Evolutionary conservation across 2,888 invertebrate genomes (phyloP).

Genomic region (Lacanobia wlatinum): DNA sequence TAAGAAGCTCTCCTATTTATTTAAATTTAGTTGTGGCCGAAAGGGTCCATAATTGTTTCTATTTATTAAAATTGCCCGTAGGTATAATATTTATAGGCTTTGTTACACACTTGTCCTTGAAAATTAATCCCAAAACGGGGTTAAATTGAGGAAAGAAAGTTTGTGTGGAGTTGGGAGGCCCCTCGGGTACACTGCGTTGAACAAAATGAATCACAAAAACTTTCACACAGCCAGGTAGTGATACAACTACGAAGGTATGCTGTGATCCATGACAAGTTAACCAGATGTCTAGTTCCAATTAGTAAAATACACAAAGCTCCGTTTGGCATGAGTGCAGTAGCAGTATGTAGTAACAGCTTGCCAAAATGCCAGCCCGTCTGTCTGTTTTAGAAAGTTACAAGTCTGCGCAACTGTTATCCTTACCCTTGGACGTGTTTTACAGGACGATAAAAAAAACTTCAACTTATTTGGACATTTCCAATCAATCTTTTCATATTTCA

Average conservation of each 20-base stretch:
- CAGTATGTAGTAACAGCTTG: slow-evolving; percentile 36
- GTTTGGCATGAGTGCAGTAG: slow-evolving; percentile 41
- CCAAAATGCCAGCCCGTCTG: slow-evolving; percentile 48
- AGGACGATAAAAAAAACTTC: neutral
- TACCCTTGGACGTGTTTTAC: slow-evolving; percentile 16
- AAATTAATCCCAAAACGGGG: neutral
- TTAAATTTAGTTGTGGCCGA: no score
- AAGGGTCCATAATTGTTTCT: neutral
- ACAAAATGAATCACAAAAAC: neutral
- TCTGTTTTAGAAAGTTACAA: slow-evolving; percentile 45
- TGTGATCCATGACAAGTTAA: slow-evolving; percentile 27
- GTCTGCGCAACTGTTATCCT: slow-evolving; percentile 47
- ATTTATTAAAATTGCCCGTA: no score
- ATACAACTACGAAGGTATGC: slow-evolving; percentile 3
- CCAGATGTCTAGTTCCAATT: slow-evolving; percentile 49
- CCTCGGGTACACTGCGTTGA: no score
- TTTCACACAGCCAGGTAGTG: neutral
- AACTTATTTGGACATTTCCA: neutral
- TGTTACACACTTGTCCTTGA: neutral
- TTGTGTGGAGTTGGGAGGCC: neutral
- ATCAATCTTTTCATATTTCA: neutral
- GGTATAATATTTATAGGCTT: no score
- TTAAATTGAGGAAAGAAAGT: neutral
- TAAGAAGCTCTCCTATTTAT: no score
- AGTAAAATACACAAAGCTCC: slow-evolving; percentile 45